Evolutionary conservation across 2,113 vertebrate genomes (phyloP).

Genomic region (Chaetura pelagica): DNA sequence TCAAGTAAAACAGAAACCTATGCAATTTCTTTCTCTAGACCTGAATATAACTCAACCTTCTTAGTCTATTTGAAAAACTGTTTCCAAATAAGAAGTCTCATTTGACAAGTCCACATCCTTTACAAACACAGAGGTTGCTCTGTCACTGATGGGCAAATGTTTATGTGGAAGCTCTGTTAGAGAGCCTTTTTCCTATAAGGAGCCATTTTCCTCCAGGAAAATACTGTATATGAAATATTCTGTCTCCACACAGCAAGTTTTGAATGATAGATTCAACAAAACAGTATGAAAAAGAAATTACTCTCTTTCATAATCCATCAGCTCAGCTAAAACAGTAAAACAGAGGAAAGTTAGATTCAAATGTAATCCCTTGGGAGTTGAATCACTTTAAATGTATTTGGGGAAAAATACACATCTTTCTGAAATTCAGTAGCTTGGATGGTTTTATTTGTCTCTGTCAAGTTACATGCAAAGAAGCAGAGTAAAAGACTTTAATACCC

Average conservation of each 20-base stretch:
- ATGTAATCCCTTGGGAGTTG: conserved; percentile 8
- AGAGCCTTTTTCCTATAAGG: conserved; percentile 31
- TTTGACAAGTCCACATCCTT: conserved; percentile 37
- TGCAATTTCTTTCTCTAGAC: neutral
- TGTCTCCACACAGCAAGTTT: neutral
- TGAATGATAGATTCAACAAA: conserved; percentile 45
- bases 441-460: conserved; percentile 48
- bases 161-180: conserved; percentile 26
- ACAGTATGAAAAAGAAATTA: conserved; percentile 55
- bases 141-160: conserved; percentile 17
- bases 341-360: conserved; percentile 37
- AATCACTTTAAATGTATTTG: conserved; percentile 37
- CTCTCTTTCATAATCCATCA: conserved; percentile 53
- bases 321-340: conserved; percentile 38
- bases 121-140: conserved; percentile 43
- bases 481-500: conserved; percentile 17
- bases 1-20: neutral
- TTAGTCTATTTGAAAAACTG: neutral
- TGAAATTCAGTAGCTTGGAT: conserved; percentile 32
- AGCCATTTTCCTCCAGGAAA: conserved; percentile 45
- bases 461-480: conserved; percentile 34
- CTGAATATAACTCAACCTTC: neutral
- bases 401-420: conserved; percentile 21
- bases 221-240: conserved; percentile 30
- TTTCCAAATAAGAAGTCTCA: conserved; percentile 24